A percentile compares a stretch with the other conserved stretches of the same genome.
Conservation (phyloP, 2,113 vertebrate genomes). For the Sterrhoptilus dennistouni region DNA sequence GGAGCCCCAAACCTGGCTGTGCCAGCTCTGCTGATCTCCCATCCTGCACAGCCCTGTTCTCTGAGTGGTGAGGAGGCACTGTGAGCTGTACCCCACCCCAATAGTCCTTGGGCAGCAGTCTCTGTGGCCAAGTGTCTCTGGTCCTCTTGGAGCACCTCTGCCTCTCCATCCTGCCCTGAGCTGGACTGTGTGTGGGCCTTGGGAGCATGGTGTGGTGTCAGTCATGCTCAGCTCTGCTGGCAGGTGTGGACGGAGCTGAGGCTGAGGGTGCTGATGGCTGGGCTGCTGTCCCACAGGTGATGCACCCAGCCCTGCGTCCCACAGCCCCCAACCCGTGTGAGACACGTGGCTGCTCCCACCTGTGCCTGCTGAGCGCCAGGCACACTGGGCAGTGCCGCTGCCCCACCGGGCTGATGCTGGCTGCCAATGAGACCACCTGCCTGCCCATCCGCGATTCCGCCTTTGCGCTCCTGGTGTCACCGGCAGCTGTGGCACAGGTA, state of each 20-base stretch:
- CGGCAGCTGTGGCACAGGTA: slow-evolving; percentile 78
- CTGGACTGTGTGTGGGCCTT: rapidly evolving
- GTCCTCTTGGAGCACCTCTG: not conserved
- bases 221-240: rapidly evolving
- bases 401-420: slow-evolving; percentile 74
- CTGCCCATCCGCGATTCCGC: slow-evolving; percentile 66
- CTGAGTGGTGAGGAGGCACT: rapidly evolving
- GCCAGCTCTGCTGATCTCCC: not conserved
- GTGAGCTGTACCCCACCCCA: not conserved
- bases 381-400: slow-evolving; percentile 80
- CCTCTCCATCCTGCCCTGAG: not conserved
- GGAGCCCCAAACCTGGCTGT: not conserved
- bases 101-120: not conserved
- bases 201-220: rapidly evolving
- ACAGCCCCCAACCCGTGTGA: slow-evolving; percentile 73
- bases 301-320: slow-evolving; percentile 77
- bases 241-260: rapidly evolving
- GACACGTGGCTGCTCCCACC: slow-evolving; percentile 76
- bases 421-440: slow-evolving; percentile 76
- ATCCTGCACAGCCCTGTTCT: not conserved
- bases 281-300: slow-evolving; percentile 47
- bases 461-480: slow-evolving; percentile 79
- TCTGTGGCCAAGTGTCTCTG: not conserved
- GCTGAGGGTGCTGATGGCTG: not conserved
- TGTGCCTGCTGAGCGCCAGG: slow-evolving; percentile 82